A percentile compares a stretch with the other conserved stretches of the same genome.
Evolutionary conservation across 2,888 invertebrate species (phyloP).

Genomic region (Leucozona laternaria): DNA sequence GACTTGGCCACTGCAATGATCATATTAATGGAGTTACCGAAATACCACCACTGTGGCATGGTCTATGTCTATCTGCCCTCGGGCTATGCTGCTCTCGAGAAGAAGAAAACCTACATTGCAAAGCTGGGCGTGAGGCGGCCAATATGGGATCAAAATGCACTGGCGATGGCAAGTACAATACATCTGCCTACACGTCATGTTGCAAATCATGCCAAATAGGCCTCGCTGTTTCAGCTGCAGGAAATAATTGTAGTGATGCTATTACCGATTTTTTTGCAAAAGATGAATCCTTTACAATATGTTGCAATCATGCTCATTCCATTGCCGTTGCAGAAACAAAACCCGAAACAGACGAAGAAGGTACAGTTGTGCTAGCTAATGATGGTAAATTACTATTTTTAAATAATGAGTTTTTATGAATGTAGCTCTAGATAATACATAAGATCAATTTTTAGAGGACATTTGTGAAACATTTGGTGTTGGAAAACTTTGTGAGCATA

Average conservation of each 20-base stretch:
- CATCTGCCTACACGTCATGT: constrained; percentile 84
- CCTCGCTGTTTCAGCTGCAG: constrained; percentile 85
- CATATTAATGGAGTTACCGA: constrained; percentile 85
- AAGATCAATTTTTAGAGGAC: constrained; percentile 81
- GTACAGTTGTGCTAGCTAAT: constrained; percentile 58
- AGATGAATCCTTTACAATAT: constrained; percentile 86
- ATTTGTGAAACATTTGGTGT: constrained; percentile 85
- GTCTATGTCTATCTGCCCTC: constrained; percentile 86
- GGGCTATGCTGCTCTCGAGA: constrained; percentile 87
- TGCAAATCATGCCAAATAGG: constrained; percentile 88
- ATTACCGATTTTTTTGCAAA: constrained; percentile 82
- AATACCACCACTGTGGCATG: constrained; percentile 86
- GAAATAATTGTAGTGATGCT: constrained; percentile 85
- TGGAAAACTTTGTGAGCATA: constrained; percentile 85
- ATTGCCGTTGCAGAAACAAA: not conserved
- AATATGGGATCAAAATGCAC: constrained; percentile 80
- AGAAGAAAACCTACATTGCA: constrained; percentile 82
- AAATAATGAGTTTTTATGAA: not conserved
- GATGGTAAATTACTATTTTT: constrained; percentile 45
- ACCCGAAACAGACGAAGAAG: constrained; percentile 25
- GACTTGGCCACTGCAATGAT: constrained; percentile 84
- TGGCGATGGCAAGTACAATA: constrained; percentile 77
- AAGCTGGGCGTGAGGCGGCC: constrained; percentile 80
- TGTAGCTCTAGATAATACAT: not conserved
- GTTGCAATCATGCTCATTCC: constrained; percentile 83